Base-by-base conservation (phyloP, 2,113 vertebrate genomes). In the Bubo scandiacus region DNA sequence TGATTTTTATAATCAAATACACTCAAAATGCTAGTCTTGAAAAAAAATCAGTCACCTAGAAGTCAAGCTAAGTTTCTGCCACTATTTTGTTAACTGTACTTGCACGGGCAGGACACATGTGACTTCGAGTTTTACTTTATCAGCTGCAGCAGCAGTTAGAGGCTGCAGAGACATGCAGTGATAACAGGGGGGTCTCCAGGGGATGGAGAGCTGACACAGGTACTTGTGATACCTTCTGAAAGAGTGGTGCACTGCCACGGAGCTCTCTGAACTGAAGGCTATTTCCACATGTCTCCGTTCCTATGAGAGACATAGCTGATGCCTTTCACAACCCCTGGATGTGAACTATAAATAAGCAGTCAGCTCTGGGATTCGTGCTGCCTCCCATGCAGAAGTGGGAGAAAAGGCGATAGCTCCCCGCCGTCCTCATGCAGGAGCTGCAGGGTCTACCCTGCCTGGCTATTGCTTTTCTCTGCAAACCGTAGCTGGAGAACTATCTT, bases 1-100 rank as follows among this genome's bases (percentile, higher is more conserved):
- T 92, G 57, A 89, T 91, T 97, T 91, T 82, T 74, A 82, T 95
- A 96, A 97, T 94, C 73, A 89, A 95, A 97, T 95, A 92, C 51
- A 62, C 36, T 92, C 74, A 88, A 73, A 94, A 92, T 36, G 16
- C 29, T 85, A 51, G 77, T 87, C 62, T 87, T 73, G 30, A 18
- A 78, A 61, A 81, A 40, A 34, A 36, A 84, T 80, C 58, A 52
- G 18, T 94, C 78, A 70, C 16, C 27, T 61, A 32, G n/a, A 89
- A 91, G 43, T 70, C 70, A 57, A 78, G 52, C 22, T 79, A 78
- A 43, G 54, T 91, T 94, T 73, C 54, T 94, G 73, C 38, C 5
- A 6, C 54, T 62, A 4, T 72, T 84, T 66, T 45, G 19, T 57
- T 72, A 21, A 38, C 77, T 38, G n/a, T 34, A 43, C 29, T 79